Base-by-base conservation (phyloP, 2,888 invertebrate genomes). In the Brenthis hecate region DNA sequence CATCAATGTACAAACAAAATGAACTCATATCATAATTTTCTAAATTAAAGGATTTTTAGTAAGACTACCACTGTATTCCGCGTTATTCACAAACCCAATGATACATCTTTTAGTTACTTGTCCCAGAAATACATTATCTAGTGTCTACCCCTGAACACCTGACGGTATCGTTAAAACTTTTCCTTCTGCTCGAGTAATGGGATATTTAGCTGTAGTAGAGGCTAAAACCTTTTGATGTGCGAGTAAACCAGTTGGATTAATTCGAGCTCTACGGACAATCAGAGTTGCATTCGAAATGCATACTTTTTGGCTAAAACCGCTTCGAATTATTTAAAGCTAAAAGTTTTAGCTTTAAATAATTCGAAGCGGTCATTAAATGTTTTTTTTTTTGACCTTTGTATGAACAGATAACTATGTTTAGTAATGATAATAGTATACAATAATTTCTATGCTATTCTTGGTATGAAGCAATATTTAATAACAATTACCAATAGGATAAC, bases 151-250 rank as follows among this genome's bases (percentile, higher is more conserved):
- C 19, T 19, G 19, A 19, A 19, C 19, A 19, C 19, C 19, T 19
- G 19, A 19, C 19, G 19, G 71, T 72, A 76, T 75, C 48, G 75
- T 75, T 72, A 74, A 68, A 56, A 73, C 71, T 71, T 74, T 73
- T 36, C 73, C 73, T 72, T 77, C 73, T 28, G 72, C 75, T 61
- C 74, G 64, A 6, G 76, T 76, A 8, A 75, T 72, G 3, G 75
- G 74, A 74, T 77, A 77, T 70, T 77, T 77, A 28, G 76, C 74
- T 16, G 74, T 74, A 14, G 75, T 74, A 66, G 67, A 66, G 1
- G 69, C 66, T 63, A 70, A 60, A 57, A 70, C 69, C 69, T 73
- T 71, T 68, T 73, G 62, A 58, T 71, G 57, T 48, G 72, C 70
- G n/a, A 72, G 58, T 64, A 68, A 57, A 16, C 69, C 65, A 28